A percentile compares a stretch with the other conserved stretches of the same genome.
Evolutionary conservation across 2,113 vertebrate species (phyloP).

Genomic region (Cygnus buccinator): DNA sequence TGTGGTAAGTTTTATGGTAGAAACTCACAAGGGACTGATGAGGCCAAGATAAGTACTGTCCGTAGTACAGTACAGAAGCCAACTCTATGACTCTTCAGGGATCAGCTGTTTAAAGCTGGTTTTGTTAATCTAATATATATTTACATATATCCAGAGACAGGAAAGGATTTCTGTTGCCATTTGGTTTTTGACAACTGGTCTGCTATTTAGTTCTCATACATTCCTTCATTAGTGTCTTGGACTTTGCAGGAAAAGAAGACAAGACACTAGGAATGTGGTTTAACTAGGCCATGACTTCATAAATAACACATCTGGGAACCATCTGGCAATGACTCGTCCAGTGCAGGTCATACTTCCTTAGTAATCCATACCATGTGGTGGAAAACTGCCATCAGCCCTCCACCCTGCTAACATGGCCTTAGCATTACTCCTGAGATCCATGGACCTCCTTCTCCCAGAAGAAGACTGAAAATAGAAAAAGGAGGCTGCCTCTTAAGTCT

Average conservation of each 20-base stretch:
- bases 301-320: conserved; percentile 73
- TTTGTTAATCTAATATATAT: conserved; percentile 53
- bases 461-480: not conserved
- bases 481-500: not conserved
- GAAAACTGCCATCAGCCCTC: conserved; percentile 64
- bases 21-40: not conserved
- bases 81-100: conserved; percentile 33
- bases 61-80: not conserved
- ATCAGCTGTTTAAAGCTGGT: conserved; percentile 49
- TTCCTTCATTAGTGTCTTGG: conserved; percentile 69
- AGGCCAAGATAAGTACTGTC: not conserved
- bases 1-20: conserved; percentile 1
- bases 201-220: conserved; percentile 70
- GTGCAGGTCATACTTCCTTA: conserved; percentile 64
- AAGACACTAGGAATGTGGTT: conserved; percentile 69
- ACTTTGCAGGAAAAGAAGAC: conserved; percentile 66
- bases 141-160: conserved; percentile 56
- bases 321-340: conserved; percentile 65
- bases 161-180: conserved; percentile 50
- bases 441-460: not conserved
- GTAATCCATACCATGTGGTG: conserved; percentile 67
- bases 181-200: conserved; percentile 68
- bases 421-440: conserved; percentile 19
- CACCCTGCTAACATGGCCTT: conserved; percentile 35
- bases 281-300: conserved; percentile 71